phyloP scores from a whole-genome alignment of 2,797 vertebrate species.

The Cuculus canorus region DNA sequence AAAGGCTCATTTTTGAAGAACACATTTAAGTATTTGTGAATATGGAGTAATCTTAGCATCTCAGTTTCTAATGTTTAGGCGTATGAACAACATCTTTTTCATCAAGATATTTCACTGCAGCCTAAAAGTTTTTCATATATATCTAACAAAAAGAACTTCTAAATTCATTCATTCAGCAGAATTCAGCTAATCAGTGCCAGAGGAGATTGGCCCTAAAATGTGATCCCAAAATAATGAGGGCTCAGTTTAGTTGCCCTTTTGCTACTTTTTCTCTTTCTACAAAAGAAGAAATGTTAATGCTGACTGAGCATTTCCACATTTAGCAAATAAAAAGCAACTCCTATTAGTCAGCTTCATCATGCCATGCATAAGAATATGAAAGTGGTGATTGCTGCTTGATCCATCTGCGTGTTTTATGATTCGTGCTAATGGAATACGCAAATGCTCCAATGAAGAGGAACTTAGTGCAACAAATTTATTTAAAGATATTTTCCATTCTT shows the following conservation, averaged over 20 bases:
- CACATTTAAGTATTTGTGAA: neutral
- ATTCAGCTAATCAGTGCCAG: neutral
- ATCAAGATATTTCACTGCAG: neutral
- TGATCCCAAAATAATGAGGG: constrained; percentile 34
- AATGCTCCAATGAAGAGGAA: neutral
- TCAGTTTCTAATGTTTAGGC: neutral
- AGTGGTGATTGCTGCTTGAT: neutral
- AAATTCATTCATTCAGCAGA: neutral
- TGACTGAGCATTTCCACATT: constrained; percentile 4
- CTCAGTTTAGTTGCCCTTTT: constrained; percentile 3
- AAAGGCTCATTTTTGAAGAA: neutral
- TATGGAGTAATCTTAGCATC: neutral
- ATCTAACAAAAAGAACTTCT: neutral
- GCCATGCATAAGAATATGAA: neutral
- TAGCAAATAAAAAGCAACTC: neutral
- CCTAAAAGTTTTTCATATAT: neutral
- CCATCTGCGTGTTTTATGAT: neutral
- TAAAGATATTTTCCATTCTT: neutral
- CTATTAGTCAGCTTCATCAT: neutral
- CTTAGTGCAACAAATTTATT: neutral
- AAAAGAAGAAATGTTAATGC: neutral
- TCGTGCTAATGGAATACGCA: neutral
- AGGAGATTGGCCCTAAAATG: neutral
- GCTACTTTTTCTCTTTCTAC: neutral
- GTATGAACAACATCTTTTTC: neutral